Percentiles rank a stretch among this genome's conserved stretches.
phyloP scores from a whole-genome alignment of 2,113 vertebrate species.

The Nycticorax nycticorax region DNA sequence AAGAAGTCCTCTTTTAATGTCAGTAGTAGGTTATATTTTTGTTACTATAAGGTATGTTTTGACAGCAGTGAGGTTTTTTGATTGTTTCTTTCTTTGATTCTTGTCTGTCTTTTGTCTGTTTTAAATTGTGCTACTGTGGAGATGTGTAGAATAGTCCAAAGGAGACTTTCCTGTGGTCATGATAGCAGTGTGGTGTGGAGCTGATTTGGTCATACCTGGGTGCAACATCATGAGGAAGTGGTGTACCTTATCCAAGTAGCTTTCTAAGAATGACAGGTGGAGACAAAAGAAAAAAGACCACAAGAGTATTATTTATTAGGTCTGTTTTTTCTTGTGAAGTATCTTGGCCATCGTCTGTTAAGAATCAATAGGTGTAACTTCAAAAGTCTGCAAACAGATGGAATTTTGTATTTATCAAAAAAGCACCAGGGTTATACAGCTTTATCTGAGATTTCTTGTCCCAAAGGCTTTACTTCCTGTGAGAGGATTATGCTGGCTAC shows the following conservation, averaged over 20 bases:
- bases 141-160: neutral
- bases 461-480: neutral
- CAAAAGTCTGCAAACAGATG: neutral
- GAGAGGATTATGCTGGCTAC: neutral
- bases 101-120: neutral
- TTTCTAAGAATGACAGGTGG: neutral
- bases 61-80: neutral
- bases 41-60: neutral
- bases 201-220: neutral
- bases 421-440: neutral
- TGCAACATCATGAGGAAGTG: neutral
- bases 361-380: neutral
- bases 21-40: neutral
- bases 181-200: neutral
- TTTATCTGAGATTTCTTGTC: neutral
- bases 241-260: neutral
- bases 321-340: neutral
- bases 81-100: neutral
- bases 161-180: neutral
- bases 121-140: neutral
- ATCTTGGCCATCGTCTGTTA: neutral
- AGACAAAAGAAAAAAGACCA: neutral
- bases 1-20: neutral
- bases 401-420: neutral
- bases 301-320: neutral